Evolutionary conservation across 2,113 vertebrate species (phyloP), one percentile per base, ranked within the genome.

Genomic region (Monopterus albus): DNA sequence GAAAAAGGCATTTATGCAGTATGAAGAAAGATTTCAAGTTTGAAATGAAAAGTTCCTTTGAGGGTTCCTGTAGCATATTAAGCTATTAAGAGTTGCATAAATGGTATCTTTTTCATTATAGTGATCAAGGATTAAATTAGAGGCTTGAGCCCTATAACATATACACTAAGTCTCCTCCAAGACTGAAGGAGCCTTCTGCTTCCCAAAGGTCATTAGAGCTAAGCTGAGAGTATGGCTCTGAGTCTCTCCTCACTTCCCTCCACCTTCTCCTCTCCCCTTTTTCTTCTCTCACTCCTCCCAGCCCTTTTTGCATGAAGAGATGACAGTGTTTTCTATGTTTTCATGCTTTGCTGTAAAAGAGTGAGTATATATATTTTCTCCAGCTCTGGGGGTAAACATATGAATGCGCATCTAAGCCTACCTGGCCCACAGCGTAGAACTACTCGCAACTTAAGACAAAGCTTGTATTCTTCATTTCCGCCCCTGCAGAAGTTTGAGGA

Each of bases 171-270:
- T 84, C 75, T 84, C 80, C 78, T 88, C 79, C 65, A 82, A 90
- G 87, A 87, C 89, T 80, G 83, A 63, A 75, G 72, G 82, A 90
- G 82, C 85, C 78, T 83, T 86, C 87, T 78, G 70, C 83, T 75
- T 92, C 89, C 89, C 90, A 91, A 84, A 91, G 91, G 91, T 93
- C 90, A 91, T 91, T 93, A 90, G 75, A 91, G 87, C 78, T 75
- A 69, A 83, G 76, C 75, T 87, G 83, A 81, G 64, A 72, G 85
- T 56, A 78, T 72, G 75, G 85, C 83, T 85, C 82, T 87, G 80
- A 73, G 79, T 84, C 81, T 79, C 76, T 65, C 53, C 55, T 68
- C n/a, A 36, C 73, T 64, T 79, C 81, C 53, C 61, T 63, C 52
- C 51, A 20, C 74, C 46, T 35, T 74, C 81, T 77, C 68, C 58